Conservation (phyloP, 1,140 invertebrate genomes). For the Ditylenchus dipsaci region DNA sequence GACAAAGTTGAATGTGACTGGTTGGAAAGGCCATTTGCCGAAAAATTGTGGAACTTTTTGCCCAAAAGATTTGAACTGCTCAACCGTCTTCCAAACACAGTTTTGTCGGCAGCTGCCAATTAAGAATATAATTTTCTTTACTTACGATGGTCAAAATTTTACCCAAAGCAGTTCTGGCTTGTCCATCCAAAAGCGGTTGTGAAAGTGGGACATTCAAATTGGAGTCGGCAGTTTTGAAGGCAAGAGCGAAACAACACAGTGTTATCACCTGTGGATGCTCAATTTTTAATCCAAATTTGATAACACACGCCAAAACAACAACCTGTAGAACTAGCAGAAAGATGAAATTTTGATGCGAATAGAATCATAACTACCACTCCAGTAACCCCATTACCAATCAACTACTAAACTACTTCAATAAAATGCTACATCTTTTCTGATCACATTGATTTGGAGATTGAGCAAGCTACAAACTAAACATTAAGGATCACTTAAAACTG, state of each 20-base stretch:
- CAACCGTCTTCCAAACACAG: constrained; percentile 88
- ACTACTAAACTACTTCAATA: too few species aligned
- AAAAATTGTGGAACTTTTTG: constrained; percentile 76
- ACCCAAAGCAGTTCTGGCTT: constrained; percentile 33
- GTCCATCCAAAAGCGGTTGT: constrained; percentile 28
- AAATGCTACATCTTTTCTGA: too few species aligned
- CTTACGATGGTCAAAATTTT: not conserved
- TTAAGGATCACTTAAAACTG: too few species aligned
- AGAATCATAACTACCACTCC: not conserved
- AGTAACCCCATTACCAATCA: too few species aligned
- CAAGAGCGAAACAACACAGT: constrained; percentile 24
- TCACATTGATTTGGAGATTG: too few species aligned
- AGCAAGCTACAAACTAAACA: too few species aligned
- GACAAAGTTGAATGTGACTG: constrained; percentile 24
- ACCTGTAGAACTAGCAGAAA: not conserved
- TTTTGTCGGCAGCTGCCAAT: constrained; percentile 64
- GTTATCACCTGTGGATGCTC: constrained; percentile 22
- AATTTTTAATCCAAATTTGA: too few species aligned
- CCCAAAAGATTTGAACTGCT: constrained; percentile 67
- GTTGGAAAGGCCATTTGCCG: constrained; percentile 68
- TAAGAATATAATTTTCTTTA: not conserved
- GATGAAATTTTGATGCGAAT: not conserved
- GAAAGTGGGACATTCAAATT: constrained; percentile 21
- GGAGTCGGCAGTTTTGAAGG: constrained; percentile 1
- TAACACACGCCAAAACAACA: too few species aligned